Evolutionary conservation across 2,888 invertebrate species (phyloP).

Genomic region (Yponomeuta cagnagella): DNA sequence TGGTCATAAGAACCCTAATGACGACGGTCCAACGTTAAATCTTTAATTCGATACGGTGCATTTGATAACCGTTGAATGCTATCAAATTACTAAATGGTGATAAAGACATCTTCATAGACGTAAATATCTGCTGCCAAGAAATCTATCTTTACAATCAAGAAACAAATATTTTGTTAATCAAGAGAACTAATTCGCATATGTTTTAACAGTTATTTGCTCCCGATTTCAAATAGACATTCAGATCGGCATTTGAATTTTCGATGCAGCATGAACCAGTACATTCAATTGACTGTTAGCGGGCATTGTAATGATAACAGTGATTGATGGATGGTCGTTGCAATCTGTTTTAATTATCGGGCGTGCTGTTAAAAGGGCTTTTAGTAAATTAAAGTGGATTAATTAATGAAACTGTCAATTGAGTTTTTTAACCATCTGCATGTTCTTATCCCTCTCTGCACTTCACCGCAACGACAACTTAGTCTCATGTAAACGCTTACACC

Average conservation of each 20-base stretch:
- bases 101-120: conserved; percentile 9
- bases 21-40: conserved; percentile 3
- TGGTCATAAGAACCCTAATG: neutral
- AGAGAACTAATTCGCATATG: neutral
- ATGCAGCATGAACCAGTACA: neutral
- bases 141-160: neutral
- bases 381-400: neutral
- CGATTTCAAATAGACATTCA: neutral
- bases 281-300: neutral
- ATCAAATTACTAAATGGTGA: conserved; percentile 6
- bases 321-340: neutral
- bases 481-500: neutral
- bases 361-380: neutral
- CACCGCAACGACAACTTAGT: no score
- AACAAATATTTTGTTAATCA: conserved; percentile 14
- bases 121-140: neutral
- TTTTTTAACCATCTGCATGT: no score
- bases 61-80: neutral
- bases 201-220: neutral
- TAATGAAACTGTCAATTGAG: neutral
- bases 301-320: neutral
- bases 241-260: neutral
- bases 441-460: no score
- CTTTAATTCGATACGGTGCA: conserved; percentile 9
- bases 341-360: neutral